Evolutionary conservation across 2,113 vertebrate species (phyloP), one percentile per base, ranked within the genome.

Genomic region (Platysternon megacephalum): DNA sequence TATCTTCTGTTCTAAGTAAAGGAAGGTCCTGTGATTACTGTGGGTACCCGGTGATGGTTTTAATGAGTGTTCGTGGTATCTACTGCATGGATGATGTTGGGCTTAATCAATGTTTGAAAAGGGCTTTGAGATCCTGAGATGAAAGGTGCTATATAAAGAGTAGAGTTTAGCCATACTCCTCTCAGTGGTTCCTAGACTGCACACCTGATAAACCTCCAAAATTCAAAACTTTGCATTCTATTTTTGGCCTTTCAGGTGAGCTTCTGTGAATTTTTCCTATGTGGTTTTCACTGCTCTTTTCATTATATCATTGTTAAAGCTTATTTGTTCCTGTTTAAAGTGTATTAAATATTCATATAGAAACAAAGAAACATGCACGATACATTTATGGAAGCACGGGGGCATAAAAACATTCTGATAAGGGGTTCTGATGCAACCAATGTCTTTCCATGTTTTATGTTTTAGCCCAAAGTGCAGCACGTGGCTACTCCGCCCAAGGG

Each of bases 261-360:
- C 74, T 65, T 82, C 26, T 26, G 13, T 39, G 11, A 10, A 48
- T 79, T 58, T 58, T 61, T 46, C n/a, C 78, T 14, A 1, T 1
- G 2, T 49, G 80, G 85, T 12, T 87, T 87, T 28, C 22, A 4
- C 9, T 88, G n/a, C 29, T 88, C 49, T 84, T 94, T 76, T 80
- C 65, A 3, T 44, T 55, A 48, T 29, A 82, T 35, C 29, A 85
- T 3, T 26, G 35, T 49, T 42, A 74, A 21, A 94, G 46, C 48
- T 92, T n/a, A 87, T 95, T 92, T 87, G 42, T 61, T 94, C 87
- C 51, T 88, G 65, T 28, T 35, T 91, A 82, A 84, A 94, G 74
- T 96, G 42, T 1, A 39, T 94, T 79, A 92, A 93, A 84, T 93
- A 91, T 61, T 88, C 88, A 83, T 14, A 52, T 48, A 78, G 61